Evolutionary conservation across 2,888 invertebrate species (phyloP).

Genomic region (Crematogaster levior): DNA sequence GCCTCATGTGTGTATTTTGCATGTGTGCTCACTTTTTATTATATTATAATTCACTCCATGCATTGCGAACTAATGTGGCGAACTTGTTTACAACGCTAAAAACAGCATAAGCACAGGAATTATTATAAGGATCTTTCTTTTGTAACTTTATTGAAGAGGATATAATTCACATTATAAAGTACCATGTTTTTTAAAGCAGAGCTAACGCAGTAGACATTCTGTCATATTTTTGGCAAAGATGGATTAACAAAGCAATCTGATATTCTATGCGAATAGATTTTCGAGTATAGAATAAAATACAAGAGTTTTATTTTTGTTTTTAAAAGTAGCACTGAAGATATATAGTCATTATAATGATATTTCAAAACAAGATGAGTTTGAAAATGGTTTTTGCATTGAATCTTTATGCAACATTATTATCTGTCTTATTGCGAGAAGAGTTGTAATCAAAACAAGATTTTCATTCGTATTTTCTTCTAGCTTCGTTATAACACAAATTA

Average conservation of each 20-base stretch:
- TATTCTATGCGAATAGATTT: neutral
- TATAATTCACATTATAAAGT: constrained; percentile 18
- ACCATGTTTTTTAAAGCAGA: constrained; percentile 24
- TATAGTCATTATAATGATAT: neutral
- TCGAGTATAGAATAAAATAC: neutral
- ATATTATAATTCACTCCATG: constrained; percentile 21
- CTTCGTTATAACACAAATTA: constrained; percentile 11
- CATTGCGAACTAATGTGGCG: constrained; percentile 33
- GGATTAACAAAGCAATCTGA: neutral
- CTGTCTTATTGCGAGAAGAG: neutral
- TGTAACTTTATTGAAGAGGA: constrained; percentile 26
- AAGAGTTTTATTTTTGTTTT: neutral
- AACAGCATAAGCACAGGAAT: constrained; percentile 34
- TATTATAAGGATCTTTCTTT: constrained; percentile 41
- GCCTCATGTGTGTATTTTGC: neutral
- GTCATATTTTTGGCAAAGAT: neutral
- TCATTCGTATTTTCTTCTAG: neutral
- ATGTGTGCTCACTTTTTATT: constrained; percentile 8
- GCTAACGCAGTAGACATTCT: neutral
- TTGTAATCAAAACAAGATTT: constrained; percentile 13
- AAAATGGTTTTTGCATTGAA: neutral
- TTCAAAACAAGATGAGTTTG: constrained; percentile 26
- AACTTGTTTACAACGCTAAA: constrained; percentile 52
- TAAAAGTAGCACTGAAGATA: neutral
- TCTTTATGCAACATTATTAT: constrained; percentile 27